These are phyloP conservation scores for Penelope pileata DNA, from an alignment of 2,113 vertebrate genomes.

Conservation along the genomic window DNA sequence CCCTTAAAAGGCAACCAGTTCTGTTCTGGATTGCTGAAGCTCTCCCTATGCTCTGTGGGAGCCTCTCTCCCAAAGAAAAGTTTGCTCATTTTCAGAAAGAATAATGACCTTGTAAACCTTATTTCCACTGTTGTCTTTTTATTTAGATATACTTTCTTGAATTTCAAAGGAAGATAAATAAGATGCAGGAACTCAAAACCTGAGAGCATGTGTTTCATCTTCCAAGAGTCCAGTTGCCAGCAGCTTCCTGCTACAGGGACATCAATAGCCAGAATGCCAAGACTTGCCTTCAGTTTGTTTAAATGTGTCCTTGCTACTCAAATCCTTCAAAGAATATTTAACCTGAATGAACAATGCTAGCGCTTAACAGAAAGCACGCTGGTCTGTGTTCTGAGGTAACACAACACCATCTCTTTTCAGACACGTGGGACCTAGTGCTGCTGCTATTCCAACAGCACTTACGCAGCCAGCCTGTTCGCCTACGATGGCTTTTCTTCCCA, in stretches of 20 bases:
- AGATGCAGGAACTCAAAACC: neutral
- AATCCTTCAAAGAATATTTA: neutral
- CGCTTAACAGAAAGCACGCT: neutral
- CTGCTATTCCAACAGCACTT: neutral
- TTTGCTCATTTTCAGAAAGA: neutral
- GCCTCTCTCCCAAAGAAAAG: neutral
- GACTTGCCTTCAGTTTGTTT: neutral
- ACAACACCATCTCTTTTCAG: neutral
- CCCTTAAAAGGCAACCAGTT: neutral
- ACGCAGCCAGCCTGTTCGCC: neutral
- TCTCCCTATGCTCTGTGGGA: neutral
- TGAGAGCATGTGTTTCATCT: neutral
- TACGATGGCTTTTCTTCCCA: neutral
- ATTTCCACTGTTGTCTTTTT: neutral
- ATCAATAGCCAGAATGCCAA: neutral
- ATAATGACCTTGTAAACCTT: neutral
- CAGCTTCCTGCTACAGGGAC: neutral
- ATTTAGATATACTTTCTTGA: neutral
- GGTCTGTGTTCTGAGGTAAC: neutral
- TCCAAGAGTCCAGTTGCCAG: neutral
- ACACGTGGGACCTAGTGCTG: accelerated
- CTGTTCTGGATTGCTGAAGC: neutral
- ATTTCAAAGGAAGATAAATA: constrained; percentile 14
- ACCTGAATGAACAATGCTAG: neutral
- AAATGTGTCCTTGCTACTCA: neutral